Percentiles rank a stretch among this genome's conserved stretches.
phyloP scores from a whole-genome alignment of 2,888 invertebrate species.

The Oligia latruncula region DNA sequence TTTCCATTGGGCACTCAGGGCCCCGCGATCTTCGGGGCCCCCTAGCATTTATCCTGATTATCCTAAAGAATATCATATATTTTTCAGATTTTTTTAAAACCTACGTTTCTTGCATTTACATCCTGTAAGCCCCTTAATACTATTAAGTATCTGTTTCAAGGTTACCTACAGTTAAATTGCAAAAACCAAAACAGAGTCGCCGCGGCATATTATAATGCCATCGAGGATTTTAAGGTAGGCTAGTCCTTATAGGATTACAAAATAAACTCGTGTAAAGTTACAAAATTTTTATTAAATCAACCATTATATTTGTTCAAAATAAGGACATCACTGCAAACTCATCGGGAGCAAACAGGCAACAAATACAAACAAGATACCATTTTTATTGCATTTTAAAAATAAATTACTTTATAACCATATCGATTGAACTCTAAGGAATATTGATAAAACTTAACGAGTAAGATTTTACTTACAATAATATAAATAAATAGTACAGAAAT shows the following conservation, averaged over 20 bases:
- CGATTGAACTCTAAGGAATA: slow-evolving; percentile 59
- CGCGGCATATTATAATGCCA: background rate
- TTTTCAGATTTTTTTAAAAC: too few relatives aligned
- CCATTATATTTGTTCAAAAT: slow-evolving; percentile 81
- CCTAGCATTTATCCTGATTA: too few relatives aligned
- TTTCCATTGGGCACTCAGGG: too few relatives aligned
- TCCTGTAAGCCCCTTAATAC: too few relatives aligned
- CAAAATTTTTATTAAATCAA: slow-evolving; percentile 75
- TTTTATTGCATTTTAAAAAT: slow-evolving; percentile 66
- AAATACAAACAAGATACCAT: slow-evolving; percentile 66
- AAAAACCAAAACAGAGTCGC: too few relatives aligned
- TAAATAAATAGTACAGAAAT: slow-evolving; percentile 67
- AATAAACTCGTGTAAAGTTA: slow-evolving; percentile 56
- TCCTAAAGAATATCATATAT: too few relatives aligned
- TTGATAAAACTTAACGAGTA: slow-evolving; percentile 76
- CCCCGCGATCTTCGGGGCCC: too few relatives aligned
- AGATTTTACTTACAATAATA: slow-evolving; percentile 65
- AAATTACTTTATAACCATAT: slow-evolving; percentile 54
- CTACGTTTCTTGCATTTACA: too few relatives aligned
- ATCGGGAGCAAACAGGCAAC: slow-evolving; percentile 67
- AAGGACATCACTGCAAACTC: slow-evolving; percentile 73
- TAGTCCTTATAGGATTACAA: background rate
- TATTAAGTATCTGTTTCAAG: too few relatives aligned
- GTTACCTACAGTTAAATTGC: too few relatives aligned
- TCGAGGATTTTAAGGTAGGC: background rate